Evolutionary conservation across 2,888 invertebrate genomes (phyloP).

Genomic region (Pristionchus fissidentatus): DNA sequence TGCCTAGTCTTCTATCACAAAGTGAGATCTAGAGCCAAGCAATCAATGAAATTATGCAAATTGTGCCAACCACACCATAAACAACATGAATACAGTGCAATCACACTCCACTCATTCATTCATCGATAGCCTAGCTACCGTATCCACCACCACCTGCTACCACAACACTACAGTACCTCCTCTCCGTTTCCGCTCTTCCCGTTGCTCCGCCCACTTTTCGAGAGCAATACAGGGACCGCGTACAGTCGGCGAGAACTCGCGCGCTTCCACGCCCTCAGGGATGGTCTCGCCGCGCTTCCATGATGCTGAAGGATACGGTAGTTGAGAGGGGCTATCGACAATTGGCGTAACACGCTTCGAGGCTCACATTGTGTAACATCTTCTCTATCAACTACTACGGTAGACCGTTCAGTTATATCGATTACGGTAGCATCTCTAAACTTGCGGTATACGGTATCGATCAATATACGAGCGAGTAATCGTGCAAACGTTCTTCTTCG

Average conservation of each 20-base stretch:
- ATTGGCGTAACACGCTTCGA: neutral
- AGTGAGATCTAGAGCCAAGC: neutral
- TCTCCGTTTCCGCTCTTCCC: neutral
- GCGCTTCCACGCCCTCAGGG: constrained; percentile 53
- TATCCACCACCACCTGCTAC: neutral
- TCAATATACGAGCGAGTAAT: neutral
- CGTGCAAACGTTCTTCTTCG: neutral
- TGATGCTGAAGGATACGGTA: constrained; percentile 24
- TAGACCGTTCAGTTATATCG: neutral
- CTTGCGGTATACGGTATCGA: neutral
- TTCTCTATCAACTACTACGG: too few species aligned
- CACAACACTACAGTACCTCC: constrained; percentile 29
- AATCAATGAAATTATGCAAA: neutral
- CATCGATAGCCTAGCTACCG: too few species aligned
- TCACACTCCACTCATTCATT: too few species aligned
- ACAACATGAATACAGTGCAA: neutral
- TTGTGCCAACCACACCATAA: neutral
- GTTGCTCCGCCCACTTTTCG: constrained; percentile 59
- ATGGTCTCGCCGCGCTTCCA: constrained; percentile 45
- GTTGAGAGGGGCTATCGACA: neutral
- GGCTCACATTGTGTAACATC: too few species aligned
- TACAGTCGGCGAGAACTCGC: constrained; percentile 47
- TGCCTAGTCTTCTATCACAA: neutral
- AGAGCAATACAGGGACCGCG: constrained; percentile 54
- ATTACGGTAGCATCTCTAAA: constrained; percentile 26